Conservation (phyloP, 2,797 vertebrate species). For the Sebastolobus altivelis region DNA sequence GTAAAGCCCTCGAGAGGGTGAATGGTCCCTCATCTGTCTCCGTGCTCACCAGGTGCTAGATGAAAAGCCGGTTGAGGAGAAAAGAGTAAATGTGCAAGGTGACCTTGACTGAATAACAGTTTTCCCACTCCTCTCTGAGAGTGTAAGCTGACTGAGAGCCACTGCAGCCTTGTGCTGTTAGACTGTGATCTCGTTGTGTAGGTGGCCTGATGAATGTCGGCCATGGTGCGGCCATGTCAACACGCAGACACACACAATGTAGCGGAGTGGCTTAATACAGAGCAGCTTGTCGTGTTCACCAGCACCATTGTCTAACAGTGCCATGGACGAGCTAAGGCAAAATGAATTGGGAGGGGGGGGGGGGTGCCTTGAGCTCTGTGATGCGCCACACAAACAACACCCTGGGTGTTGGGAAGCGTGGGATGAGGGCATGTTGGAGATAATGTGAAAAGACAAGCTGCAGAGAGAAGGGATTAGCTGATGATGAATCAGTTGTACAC, state of each 20-base stretch:
- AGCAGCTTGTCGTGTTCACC: conserved; percentile 51
- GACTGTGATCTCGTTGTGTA: conserved; percentile 1
- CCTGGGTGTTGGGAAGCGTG: conserved; percentile 45
- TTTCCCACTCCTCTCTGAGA: conserved; percentile 44
- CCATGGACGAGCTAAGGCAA: conserved; percentile 25
- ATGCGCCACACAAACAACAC: conserved; percentile 59
- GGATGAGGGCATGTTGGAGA: conserved; percentile 62
- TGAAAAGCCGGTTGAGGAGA: conserved; percentile 74
- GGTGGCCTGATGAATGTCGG: conserved; percentile 32
- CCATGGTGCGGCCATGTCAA: conserved; percentile 3
- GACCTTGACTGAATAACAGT: conserved; percentile 70
- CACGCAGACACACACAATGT: conserved; percentile 15
- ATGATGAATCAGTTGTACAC: conserved; percentile 65
- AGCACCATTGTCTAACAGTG: conserved; percentile 42
- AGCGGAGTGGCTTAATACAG: conserved; percentile 44
- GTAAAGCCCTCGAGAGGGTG: conserved; percentile 69
- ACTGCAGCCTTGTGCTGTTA: conserved; percentile 13
- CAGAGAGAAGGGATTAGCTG: conserved; percentile 67
- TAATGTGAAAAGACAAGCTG: conserved; percentile 72
- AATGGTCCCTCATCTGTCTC: conserved; percentile 72
- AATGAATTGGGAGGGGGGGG: conserved; percentile 25
- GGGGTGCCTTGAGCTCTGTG: conserved; percentile 31
- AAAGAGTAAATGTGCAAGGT: conserved; percentile 76
- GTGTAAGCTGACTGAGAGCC: conserved; percentile 39
- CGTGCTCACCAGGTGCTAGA: conserved; percentile 68